A percentile compares a stretch with the other conserved stretches of the same genome.
Evolutionary conservation across 2,113 vertebrate genomes (phyloP).

Genomic region (Austrofundulus limnaeus): DNA sequence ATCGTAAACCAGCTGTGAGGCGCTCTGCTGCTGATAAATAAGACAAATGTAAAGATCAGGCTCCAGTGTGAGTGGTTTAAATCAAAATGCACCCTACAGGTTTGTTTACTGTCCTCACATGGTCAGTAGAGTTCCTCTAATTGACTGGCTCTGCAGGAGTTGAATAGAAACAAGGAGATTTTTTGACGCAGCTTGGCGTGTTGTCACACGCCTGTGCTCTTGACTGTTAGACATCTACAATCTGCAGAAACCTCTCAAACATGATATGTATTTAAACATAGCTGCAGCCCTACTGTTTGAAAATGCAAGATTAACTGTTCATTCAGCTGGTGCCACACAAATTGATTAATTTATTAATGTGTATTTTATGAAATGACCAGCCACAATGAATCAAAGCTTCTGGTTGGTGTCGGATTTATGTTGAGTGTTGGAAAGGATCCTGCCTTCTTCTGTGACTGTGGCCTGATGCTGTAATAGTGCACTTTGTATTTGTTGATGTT

Average conservation of each 20-base stretch:
- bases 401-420: constrained; percentile 61
- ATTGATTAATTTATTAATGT: not conserved
- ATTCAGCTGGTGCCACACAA: not conserved
- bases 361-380: constrained; percentile 28
- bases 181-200: constrained; percentile 1
- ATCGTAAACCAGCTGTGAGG: not conserved
- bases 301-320: not conserved
- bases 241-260: not conserved
- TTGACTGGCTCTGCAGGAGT: constrained; percentile 24
- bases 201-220: too few species aligned
- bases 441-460: constrained; percentile 56
- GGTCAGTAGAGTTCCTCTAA: constrained; percentile 16
- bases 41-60: not conserved
- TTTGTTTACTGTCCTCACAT: constrained; percentile 27
- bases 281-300: not conserved
- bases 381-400: constrained; percentile 56
- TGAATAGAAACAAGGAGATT: not conserved
- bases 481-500: constrained; percentile 37
- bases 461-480: constrained; percentile 57
- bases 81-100: constrained; percentile 9
- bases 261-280: not conserved
- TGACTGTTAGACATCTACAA: constrained; percentile 3
- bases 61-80: not conserved
- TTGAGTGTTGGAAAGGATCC: constrained; percentile 68
- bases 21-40: not conserved